Conservation (phyloP, 2,113 vertebrate genomes). For the Dromiciops gliroides region DNA sequence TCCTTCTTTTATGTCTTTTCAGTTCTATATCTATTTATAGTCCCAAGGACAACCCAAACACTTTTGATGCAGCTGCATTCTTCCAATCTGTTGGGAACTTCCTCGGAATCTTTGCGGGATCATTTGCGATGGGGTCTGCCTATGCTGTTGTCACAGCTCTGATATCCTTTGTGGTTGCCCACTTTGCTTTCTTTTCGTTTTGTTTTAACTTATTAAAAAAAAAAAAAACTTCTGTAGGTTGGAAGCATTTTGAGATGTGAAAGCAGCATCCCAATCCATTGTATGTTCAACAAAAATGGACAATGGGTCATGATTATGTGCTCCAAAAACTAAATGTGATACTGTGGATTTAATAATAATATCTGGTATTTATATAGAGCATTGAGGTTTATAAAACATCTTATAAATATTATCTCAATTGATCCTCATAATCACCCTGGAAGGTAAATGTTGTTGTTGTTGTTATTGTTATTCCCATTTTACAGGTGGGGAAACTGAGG, state of each 20-base stretch:
- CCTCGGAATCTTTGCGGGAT: slow-evolving; percentile 87
- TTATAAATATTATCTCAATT: not conserved
- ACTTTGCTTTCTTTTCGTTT: slow-evolving; percentile 7
- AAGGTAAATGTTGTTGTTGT: not conserved
- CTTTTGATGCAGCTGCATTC: slow-evolving; percentile 84
- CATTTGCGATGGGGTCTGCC: slow-evolving; percentile 87
- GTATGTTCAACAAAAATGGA: not conserved
- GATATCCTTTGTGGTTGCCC: slow-evolving; percentile 90
- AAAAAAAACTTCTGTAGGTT: not conserved
- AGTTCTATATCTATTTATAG: slow-evolving; percentile 90
- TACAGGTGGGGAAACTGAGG: not conserved
- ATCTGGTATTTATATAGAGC: not conserved
- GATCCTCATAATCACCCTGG: not conserved
- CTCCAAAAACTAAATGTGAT: not conserved
- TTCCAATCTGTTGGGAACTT: slow-evolving; percentile 89
- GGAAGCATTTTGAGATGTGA: not conserved
- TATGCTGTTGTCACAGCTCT: slow-evolving; percentile 90
- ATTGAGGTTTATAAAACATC: not conserved
- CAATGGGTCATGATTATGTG: not conserved
- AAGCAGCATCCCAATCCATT: not conserved
- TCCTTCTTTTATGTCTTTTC: slow-evolving; percentile 73
- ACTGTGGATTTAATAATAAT: not conserved
- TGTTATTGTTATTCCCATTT: not conserved
- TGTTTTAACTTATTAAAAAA: slow-evolving; percentile 27
- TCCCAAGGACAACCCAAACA: slow-evolving; percentile 84